Percentiles rank a stretch among this genome's conserved stretches.
Evolutionary conservation across 2,113 vertebrate species (phyloP).

Genomic region (Ellobius talpinus): DNA sequence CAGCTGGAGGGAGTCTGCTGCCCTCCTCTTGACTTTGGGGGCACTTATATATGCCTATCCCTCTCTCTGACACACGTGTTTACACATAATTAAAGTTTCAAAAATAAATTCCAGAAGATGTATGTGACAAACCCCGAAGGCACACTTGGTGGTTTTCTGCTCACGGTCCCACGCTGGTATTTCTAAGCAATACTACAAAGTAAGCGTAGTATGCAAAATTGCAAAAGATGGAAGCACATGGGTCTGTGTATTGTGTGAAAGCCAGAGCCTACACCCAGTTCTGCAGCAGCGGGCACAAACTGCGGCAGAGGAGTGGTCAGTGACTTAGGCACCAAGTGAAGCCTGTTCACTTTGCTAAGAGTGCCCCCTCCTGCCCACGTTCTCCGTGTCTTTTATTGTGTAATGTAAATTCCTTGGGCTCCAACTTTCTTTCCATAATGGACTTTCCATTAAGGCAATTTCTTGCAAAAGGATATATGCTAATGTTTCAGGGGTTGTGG

Average conservation of each 20-base stretch:
- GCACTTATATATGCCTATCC: too few relatives aligned
- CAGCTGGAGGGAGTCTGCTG: not conserved
- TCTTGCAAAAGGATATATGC: not conserved
- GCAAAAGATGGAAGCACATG: not conserved
- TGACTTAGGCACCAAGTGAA: too few relatives aligned
- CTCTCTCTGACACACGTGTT: not conserved
- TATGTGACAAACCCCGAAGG: not conserved
- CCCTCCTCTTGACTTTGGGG: not conserved
- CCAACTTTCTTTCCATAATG: not conserved
- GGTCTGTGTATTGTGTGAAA: not conserved
- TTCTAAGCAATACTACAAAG: slow-evolving; percentile 2
- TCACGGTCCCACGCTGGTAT: not conserved
- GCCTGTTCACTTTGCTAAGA: not conserved
- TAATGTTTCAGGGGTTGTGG: not conserved
- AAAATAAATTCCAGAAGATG: not conserved
- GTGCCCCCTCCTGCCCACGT: accelerated
- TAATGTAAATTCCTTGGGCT: not conserved
- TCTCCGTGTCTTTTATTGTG: not conserved
- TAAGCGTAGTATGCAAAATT: not conserved
- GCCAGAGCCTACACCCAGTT: not conserved
- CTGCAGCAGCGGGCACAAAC: not conserved
- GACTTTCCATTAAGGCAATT: not conserved
- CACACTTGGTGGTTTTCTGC: not conserved
- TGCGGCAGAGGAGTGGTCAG: too few relatives aligned
- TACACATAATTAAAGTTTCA: not conserved